Percentiles rank a stretch among this genome's conserved stretches.
Evolutionary conservation across 2,797 vertebrate genomes (phyloP).

Genomic region (Linurgus olivaceus): DNA sequence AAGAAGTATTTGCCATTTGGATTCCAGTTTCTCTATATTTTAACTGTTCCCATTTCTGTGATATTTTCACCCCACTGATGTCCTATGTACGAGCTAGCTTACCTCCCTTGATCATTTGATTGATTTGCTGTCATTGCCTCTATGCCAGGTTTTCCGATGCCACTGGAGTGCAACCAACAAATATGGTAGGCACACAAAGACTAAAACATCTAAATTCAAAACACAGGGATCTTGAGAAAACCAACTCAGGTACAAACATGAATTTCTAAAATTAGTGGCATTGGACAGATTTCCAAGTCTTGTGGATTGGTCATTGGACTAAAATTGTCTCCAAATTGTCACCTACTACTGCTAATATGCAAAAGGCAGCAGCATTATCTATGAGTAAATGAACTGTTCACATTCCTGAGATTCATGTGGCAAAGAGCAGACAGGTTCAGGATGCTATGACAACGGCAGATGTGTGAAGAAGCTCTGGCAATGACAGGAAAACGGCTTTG

Average conservation of each 20-base stretch:
- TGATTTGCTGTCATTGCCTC: background rate
- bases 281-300: background rate
- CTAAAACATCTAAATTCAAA: background rate
- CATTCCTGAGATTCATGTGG: background rate
- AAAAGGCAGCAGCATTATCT: background rate
- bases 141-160: background rate
- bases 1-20: background rate
- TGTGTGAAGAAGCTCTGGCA: background rate
- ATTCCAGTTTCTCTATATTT: background rate
- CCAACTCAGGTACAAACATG: background rate
- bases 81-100: background rate
- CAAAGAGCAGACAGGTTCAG: background rate
- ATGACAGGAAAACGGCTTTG: background rate
- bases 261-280: background rate
- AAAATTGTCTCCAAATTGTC: background rate
- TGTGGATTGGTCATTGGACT: background rate
- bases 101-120: background rate
- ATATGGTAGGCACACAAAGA: rapidly evolving
- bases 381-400: background rate
- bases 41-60: background rate
- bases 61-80: background rate
- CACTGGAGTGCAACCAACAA: background rate
- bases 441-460: background rate
- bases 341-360: background rate
- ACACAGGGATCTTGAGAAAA: background rate